These are phyloP conservation scores for Cybosia mesomella DNA, from an alignment of 2,888 invertebrate species.

Conservation along the genomic window DNA sequence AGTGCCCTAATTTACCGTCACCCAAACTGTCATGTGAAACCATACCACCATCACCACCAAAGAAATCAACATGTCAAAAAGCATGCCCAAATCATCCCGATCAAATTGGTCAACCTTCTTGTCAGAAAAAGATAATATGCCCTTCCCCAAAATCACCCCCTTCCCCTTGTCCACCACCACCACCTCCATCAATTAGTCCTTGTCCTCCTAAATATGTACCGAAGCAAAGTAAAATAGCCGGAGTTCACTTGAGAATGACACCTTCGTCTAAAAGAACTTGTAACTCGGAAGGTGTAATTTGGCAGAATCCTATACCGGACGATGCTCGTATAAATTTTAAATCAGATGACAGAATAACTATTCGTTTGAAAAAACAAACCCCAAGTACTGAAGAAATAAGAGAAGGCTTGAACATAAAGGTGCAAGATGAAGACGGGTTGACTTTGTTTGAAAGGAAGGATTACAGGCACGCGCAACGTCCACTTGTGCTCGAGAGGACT, in stretches of 20 bases:
- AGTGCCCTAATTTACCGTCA: background rate
- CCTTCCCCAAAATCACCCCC: constrained; percentile 21
- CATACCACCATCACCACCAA: constrained; percentile 28
- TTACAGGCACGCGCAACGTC: constrained; percentile 42
- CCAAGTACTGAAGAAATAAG: constrained; percentile 67
- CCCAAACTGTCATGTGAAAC: constrained; percentile 44
- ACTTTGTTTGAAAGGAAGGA: constrained; percentile 71
- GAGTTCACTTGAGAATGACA: constrained; percentile 54
- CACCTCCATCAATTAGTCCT: constrained; percentile 5
- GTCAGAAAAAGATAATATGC: constrained; percentile 6
- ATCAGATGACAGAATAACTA: constrained; percentile 62
- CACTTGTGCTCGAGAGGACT: background rate
- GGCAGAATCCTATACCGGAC: constrained; percentile 17
- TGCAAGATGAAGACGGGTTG: constrained; percentile 67
- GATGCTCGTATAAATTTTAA: constrained; percentile 48
- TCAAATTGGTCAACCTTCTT: background rate
- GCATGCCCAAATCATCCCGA: constrained; percentile 42
- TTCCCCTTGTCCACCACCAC: constrained; percentile 25
- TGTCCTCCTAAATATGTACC: background rate
- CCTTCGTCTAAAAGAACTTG: constrained; percentile 47
- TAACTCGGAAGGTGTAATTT: constrained; percentile 49
- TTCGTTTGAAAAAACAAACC: constrained; percentile 58
- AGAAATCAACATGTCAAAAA: constrained; percentile 41
- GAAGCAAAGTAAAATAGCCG: constrained; percentile 4
- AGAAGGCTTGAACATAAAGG: constrained; percentile 63